A percentile compares a stretch with the other conserved stretches of the same genome.
Conservation (phyloP, 2,797 vertebrate genomes). For the Poeciliopsis infans region DNA sequence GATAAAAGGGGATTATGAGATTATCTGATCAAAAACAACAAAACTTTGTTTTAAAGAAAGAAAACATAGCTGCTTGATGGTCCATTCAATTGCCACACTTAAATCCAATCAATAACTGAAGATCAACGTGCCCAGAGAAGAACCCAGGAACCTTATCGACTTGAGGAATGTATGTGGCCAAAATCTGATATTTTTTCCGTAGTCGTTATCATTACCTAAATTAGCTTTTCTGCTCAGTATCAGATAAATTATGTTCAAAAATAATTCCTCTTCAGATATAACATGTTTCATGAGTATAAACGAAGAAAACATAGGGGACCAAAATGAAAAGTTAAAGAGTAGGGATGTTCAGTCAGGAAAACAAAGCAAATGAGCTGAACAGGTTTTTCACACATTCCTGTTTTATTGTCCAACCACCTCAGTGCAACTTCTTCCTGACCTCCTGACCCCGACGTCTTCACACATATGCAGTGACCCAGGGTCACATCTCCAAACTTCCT, state of each 20-base stretch:
- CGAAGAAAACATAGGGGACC: neutral
- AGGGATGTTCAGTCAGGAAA: neutral
- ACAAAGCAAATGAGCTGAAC: neutral
- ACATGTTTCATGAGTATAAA: neutral
- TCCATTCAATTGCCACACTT: neutral
- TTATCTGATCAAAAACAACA: neutral
- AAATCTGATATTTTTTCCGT: neutral
- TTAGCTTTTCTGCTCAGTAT: neutral
- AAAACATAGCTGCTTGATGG: neutral
- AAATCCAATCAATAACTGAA: neutral
- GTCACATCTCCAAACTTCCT: neutral
- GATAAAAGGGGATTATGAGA: neutral
- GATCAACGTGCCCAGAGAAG: neutral
- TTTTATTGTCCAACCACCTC: neutral
- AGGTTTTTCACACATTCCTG: constrained; percentile 15
- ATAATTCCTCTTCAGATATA: neutral
- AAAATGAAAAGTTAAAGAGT: neutral
- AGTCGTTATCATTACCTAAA: neutral
- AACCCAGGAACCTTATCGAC: neutral
- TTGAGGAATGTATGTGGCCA: neutral
- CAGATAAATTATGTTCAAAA: neutral
- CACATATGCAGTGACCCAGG: neutral
- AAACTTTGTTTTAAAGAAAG: neutral
- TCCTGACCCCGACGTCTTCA: neutral
- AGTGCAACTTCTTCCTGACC: neutral